Conservation (phyloP, 1,140 invertebrate genomes). For the Antheraea mylitta region DNA sequence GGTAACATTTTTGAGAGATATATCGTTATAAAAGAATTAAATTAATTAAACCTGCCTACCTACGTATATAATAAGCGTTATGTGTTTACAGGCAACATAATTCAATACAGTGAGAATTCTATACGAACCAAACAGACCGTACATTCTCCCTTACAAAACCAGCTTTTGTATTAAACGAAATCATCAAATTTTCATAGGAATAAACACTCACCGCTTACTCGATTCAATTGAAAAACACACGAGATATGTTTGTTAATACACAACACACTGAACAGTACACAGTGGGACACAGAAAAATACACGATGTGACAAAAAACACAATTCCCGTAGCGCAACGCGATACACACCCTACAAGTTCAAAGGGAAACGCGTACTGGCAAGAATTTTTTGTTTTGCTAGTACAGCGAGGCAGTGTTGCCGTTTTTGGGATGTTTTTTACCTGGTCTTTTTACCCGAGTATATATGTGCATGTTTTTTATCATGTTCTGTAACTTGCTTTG, state of each 20-base stretch:
- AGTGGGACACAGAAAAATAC: not conserved
- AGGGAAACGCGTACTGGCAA: slow-evolving; percentile 12
- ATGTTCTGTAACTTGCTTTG: too few species aligned
- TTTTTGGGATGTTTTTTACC: not conserved
- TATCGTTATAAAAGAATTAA: too few species aligned
- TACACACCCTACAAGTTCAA: slow-evolving; percentile 4
- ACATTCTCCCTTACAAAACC: too few species aligned
- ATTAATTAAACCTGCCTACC: not conserved
- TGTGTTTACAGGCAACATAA: too few species aligned
- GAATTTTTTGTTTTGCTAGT: slow-evolving; percentile 13
- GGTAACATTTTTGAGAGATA: too few species aligned
- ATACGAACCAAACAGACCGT: too few species aligned
- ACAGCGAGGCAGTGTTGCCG: slow-evolving; percentile 7
- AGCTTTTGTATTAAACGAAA: not conserved
- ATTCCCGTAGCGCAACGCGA: not conserved
- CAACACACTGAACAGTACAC: slow-evolving; percentile 1
- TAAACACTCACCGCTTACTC: not conserved
- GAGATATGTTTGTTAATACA: slow-evolving; percentile 4
- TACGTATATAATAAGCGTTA: not conserved
- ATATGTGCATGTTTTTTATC: too few species aligned
- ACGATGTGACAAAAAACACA: slow-evolving; percentile 1
- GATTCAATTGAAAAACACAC: not conserved
- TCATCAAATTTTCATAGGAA: not conserved
- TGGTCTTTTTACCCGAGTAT: not conserved
- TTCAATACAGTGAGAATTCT: too few species aligned